Evolutionary conservation across 2,797 vertebrate genomes (phyloP).

Genomic region (Hirundo rustica): DNA sequence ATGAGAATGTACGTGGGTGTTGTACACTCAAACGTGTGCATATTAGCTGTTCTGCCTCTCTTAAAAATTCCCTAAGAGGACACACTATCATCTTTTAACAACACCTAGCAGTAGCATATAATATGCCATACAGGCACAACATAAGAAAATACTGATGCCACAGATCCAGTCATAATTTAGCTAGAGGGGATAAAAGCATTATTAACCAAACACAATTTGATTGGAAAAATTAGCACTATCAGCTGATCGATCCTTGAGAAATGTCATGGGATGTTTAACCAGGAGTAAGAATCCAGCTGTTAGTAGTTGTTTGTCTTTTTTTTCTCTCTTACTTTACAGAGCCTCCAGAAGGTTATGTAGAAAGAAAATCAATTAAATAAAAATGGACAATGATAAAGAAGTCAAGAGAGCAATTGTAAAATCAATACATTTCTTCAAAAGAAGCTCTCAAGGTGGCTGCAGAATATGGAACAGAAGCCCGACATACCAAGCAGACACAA

Average conservation of each 20-base stretch:
- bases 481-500: neutral
- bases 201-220: neutral
- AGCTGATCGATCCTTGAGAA: neutral
- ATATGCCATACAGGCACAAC: neutral
- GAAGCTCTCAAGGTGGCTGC: constrained; percentile 24
- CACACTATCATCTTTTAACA: neutral
- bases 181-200: neutral
- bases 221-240: neutral
- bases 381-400: constrained; percentile 75
- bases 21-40: neutral
- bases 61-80: neutral
- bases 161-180: neutral
- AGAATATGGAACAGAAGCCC: constrained; percentile 49
- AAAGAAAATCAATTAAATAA: constrained; percentile 77
- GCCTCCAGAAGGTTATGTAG: constrained; percentile 34
- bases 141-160: neutral
- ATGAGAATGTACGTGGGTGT: neutral
- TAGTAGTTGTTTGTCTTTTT: neutral
- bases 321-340: neutral
- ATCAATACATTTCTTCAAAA: constrained; percentile 73
- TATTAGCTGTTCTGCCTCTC: neutral
- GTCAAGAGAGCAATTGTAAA: constrained; percentile 76
- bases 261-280: neutral
- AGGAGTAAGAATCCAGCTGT: constrained; percentile 8
- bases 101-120: neutral